Conservation (phyloP, 2,888 invertebrate species). For the Glaucopsyche alexis region DNA sequence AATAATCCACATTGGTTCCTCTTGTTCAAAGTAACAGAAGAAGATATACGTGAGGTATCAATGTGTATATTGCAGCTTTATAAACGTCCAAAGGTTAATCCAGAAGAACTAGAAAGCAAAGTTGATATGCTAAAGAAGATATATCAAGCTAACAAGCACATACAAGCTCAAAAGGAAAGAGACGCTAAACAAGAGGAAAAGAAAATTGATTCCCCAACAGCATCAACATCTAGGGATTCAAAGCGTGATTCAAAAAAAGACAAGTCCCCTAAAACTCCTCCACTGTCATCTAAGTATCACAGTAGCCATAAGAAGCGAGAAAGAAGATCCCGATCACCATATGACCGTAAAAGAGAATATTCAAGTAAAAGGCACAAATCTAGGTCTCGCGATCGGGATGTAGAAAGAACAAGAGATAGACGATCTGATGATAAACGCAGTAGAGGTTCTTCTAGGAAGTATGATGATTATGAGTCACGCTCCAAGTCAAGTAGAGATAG, state of each 20-base stretch:
- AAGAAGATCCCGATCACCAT: constrained; percentile 69
- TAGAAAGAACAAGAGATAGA: constrained; percentile 64
- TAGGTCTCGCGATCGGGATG: constrained; percentile 67
- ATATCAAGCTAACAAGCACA: constrained; percentile 72
- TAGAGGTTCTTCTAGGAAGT: constrained; percentile 61
- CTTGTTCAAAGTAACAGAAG: constrained; percentile 91
- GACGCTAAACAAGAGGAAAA: constrained; percentile 67
- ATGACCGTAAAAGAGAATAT: constrained; percentile 72
- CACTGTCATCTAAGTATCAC: constrained; percentile 71
- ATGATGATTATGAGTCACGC: constrained; percentile 70
- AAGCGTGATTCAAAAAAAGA: constrained; percentile 69
- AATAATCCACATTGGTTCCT: constrained; percentile 94
- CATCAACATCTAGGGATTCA: constrained; percentile 70
- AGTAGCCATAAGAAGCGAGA: constrained; percentile 73
- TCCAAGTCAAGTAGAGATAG: constrained; percentile 66
- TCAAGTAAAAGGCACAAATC: constrained; percentile 72
- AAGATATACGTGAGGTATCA: constrained; percentile 91
- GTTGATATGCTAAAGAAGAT: constrained; percentile 63
- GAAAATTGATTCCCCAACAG: constrained; percentile 66
- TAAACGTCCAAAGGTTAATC: constrained; percentile 87
- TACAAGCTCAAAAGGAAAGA: constrained; percentile 64
- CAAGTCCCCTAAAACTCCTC: constrained; percentile 75
- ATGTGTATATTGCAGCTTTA: constrained; percentile 91
- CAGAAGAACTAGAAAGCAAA: constrained; percentile 70
- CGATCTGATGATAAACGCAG: constrained; percentile 65